Conservation (phyloP, 2,113 vertebrate species). For the Aplodontia rufa region DNA sequence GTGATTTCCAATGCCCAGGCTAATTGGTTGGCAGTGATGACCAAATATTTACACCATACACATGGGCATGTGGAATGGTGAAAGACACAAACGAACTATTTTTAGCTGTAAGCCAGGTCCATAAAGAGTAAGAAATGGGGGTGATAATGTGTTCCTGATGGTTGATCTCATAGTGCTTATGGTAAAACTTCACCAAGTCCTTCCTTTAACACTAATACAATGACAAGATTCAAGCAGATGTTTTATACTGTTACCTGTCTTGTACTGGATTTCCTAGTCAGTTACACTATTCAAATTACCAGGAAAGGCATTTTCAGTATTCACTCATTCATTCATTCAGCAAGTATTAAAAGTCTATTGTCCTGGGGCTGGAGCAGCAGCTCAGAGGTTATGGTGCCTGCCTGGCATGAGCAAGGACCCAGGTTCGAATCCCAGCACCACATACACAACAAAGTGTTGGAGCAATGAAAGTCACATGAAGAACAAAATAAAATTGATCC, state of each 20-base stretch:
- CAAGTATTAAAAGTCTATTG: background rate
- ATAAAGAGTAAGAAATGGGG: background rate
- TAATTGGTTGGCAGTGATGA: background rate
- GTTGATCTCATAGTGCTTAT: background rate
- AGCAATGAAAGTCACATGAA: too few relatives aligned
- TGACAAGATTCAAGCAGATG: background rate
- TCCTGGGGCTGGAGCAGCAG: background rate
- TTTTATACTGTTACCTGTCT: background rate
- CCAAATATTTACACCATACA: background rate
- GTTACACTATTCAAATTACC: background rate
- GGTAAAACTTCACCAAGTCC: background rate
- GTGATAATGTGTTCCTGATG: fast-evolving
- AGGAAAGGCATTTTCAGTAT: background rate
- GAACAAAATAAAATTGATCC: too few relatives aligned
- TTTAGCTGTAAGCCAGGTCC: background rate
- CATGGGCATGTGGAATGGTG: background rate
- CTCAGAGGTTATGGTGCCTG: too few relatives aligned
- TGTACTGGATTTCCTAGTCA: background rate
- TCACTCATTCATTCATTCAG: background rate
- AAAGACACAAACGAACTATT: background rate
- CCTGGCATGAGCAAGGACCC: too few relatives aligned
- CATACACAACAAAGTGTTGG: too few relatives aligned
- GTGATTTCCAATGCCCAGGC: background rate
- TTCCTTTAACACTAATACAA: background rate
- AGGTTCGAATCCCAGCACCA: too few relatives aligned